Base-by-base conservation (phyloP, 2,797 vertebrate species). In the Fringilla coelebs region DNA sequence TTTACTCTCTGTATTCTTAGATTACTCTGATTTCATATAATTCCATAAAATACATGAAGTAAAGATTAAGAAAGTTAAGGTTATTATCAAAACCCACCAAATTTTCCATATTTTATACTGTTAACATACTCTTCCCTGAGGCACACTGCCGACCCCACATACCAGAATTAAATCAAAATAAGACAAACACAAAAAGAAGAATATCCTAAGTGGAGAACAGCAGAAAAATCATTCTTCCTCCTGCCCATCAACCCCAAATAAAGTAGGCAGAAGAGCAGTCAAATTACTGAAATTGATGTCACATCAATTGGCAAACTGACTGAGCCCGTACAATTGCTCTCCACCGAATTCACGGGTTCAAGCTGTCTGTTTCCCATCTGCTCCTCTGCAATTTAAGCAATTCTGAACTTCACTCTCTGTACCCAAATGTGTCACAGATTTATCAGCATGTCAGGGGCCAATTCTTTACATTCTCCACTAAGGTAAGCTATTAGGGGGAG, bases 221-320 rank as follows among this genome's bases (percentile, higher is more conserved):
- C 74, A 80, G 76, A 94, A 82, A 87, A 97, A 90, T 95, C 55
- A 85, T 95, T 94, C 87, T 41, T 95, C 78, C 82, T 95, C 74
- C 89, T 86, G 75, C 67, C 67, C 85, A 92, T 89, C 92, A 89
- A 81, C 29, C 57, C 54, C 87, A 95, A 97, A 95, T 88, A 87
- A 93, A 89, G 57, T 24, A 91, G 55, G 72, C 80, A 97, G 94
- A 96, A 92, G 76, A 96, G 70, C 95, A 96, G 63, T 77, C 70
- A 96, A 94, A 97, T 97, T 92, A 96, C 94, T 91, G 92, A 96
- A 97, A 97, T 78, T 91, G 96, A 97, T 97, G 97, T 97, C 93
- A 22, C 71, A 96, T 95, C 96, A 91, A 85, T 16, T 94, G 96
- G 94, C 96, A 97, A 96, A 86, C 90, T 36, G 83, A 96, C 90